These are phyloP conservation scores for Coracopsis vasa DNA, from an alignment of 2,113 vertebrate genomes.

Conservation along the genomic window DNA sequence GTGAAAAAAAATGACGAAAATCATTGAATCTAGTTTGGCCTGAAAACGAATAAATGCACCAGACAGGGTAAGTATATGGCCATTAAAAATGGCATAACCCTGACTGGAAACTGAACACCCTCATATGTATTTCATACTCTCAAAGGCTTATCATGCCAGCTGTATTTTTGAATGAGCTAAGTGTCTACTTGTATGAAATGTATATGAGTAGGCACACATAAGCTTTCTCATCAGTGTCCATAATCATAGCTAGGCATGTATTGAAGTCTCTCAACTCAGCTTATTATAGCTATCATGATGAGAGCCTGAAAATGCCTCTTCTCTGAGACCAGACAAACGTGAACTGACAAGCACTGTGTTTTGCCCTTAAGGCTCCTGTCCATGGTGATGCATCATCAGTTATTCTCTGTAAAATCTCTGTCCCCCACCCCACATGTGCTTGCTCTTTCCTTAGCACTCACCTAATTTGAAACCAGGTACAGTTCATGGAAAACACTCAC, in stretches of 20 bases:
- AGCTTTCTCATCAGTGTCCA: constrained; percentile 59
- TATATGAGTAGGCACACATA: constrained; percentile 49
- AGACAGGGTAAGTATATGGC: constrained; percentile 46
- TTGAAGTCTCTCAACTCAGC: constrained; percentile 59
- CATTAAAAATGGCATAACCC: constrained; percentile 64
- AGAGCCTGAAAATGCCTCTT: constrained; percentile 61
- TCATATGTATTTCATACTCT: constrained; percentile 36
- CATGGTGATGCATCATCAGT: constrained; percentile 29
- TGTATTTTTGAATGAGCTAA: constrained; percentile 62
- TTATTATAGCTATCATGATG: constrained; percentile 58
- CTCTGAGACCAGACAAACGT: constrained; percentile 50
- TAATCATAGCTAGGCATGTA: background rate
- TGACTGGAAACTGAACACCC: constrained; percentile 54
- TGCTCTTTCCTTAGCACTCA: background rate
- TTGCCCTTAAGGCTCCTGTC: constrained; percentile 73
- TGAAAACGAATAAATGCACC: constrained; percentile 58
- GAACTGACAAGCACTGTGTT: constrained; percentile 72
- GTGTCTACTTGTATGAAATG: constrained; percentile 52
- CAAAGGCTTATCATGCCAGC: constrained; percentile 60
- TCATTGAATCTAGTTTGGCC: constrained; percentile 46
- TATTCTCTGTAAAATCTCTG: constrained; percentile 29
- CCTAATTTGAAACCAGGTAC: background rate
- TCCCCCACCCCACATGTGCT: background rate
- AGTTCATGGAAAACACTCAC: background rate
- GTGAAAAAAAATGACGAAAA: constrained; percentile 59